These are phyloP conservation scores for Athrips mouffetella DNA, from an alignment of 2,888 invertebrate genomes.

Conservation along the genomic window DNA sequence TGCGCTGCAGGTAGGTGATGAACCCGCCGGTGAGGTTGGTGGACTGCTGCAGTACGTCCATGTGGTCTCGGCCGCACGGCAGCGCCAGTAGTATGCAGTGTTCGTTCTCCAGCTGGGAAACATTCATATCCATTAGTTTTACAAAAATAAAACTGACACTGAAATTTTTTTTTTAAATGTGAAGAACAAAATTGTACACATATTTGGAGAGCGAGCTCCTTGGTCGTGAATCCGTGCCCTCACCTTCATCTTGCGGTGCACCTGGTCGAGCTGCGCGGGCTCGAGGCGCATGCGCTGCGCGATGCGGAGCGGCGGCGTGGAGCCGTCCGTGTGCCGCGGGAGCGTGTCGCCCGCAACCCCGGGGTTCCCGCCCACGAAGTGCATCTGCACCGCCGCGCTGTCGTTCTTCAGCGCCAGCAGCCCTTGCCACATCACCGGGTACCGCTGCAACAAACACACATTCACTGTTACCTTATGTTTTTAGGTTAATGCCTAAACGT, in stretches of 20 bases:
- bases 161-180: too few relatives aligned
- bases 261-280: conserved; percentile 96
- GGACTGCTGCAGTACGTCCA: conserved; percentile 95
- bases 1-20: conserved; percentile 96
- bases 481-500: too few relatives aligned
- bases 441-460: conserved; percentile 79
- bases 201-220: not conserved
- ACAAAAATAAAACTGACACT: too few relatives aligned
- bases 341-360: conserved; percentile 92
- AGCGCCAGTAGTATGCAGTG: conserved; percentile 97
- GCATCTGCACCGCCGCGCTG: conserved; percentile 98
- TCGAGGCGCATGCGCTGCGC: conserved; percentile 99
- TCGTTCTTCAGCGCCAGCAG: conserved; percentile 96
- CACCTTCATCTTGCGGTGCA: conserved; percentile 97
- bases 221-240: not conserved
- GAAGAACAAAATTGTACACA: too few relatives aligned
- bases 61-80: conserved; percentile 96
- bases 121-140: not conserved
- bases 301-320: conserved; percentile 92
- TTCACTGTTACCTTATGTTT: too few relatives aligned
- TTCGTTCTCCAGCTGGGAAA: conserved; percentile 90
- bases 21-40: conserved; percentile 94
- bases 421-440: conserved; percentile 99
- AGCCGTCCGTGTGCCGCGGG: conserved; percentile 90
- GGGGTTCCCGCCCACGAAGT: conserved; percentile 96